Percentiles rank a stretch among this genome's conserved stretches.
Evolutionary conservation across 2,113 vertebrate genomes (phyloP).

Genomic region (Eulemur rufifrons): DNA sequence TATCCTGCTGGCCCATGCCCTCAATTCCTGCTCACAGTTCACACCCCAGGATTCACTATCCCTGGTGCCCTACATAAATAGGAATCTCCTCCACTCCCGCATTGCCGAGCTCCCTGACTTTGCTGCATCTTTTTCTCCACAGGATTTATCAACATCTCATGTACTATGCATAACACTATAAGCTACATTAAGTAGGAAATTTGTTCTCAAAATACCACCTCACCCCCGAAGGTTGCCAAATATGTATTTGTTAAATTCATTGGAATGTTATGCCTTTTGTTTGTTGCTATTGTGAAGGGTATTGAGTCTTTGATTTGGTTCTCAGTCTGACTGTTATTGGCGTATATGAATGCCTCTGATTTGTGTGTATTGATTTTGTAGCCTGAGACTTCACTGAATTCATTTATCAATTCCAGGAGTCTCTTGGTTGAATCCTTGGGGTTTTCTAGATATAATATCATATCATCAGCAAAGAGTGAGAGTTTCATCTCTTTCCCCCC

Average conservation of each 20-base stretch:
- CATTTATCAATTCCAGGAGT: too few species aligned
- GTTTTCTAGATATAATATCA: too few species aligned
- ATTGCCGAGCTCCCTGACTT: background rate
- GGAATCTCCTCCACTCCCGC: rapidly evolving
- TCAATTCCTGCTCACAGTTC: background rate
- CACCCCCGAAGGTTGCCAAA: background rate
- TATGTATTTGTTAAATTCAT: background rate
- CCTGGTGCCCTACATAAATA: rapidly evolving
- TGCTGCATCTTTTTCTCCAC: background rate
- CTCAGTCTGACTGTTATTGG: too few species aligned
- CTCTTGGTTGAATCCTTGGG: too few species aligned
- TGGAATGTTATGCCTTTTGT: background rate
- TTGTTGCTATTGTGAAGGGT: background rate
- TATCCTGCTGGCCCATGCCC: rapidly evolving
- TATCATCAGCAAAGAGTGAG: too few species aligned
- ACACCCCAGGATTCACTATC: rapidly evolving
- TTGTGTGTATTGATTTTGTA: too few species aligned
- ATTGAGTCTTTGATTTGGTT: too few species aligned
- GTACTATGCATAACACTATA: background rate
- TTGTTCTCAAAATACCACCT: background rate
- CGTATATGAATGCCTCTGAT: too few species aligned
- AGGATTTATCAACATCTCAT: background rate
- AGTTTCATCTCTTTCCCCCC: too few species aligned
- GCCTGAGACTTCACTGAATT: too few species aligned
- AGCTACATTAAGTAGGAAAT: background rate